Conservation (phyloP, 1,140 invertebrate species). For the Tetramorium parvispinum region DNA sequence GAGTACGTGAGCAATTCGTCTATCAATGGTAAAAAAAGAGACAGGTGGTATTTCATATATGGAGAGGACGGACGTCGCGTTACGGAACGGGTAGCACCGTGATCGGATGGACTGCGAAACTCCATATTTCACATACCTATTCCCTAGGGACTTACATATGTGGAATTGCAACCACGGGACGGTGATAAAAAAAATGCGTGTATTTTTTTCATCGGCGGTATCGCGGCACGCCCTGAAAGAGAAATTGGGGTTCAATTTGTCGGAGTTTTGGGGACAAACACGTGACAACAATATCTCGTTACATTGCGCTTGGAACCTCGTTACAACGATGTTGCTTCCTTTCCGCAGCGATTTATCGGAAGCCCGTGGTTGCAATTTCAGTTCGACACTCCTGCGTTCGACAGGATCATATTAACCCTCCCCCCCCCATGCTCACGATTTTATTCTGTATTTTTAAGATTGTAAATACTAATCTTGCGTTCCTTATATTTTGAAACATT, state of each 20-base stretch:
- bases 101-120: neutral
- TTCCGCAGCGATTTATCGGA: slow-evolving; percentile 13
- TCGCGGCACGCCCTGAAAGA: neutral
- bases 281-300: slow-evolving; percentile 52
- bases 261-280: slow-evolving; percentile 45
- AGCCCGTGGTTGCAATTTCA: neutral
- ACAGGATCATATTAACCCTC: neutral
- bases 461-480: neutral
- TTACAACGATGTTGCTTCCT: slow-evolving; percentile 15
- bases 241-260: slow-evolving; percentile 34
- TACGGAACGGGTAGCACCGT: neutral
- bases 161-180: slow-evolving; percentile 56
- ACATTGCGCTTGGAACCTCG: slow-evolving; percentile 36
- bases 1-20: neutral
- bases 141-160: slow-evolving; percentile 28
- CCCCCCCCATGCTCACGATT: neutral
- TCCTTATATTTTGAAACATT: neutral
- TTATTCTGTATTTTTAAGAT: neutral
- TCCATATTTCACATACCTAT: slow-evolving; percentile 51
- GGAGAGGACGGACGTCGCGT: neutral
- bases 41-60: slow-evolving; percentile 36
- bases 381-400: neutral
- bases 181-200: slow-evolving; percentile 8
- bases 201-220: neutral
- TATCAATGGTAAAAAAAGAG: neutral